Conservation (phyloP, 2,797 vertebrate species). For the Xerus rutilus region DNA sequence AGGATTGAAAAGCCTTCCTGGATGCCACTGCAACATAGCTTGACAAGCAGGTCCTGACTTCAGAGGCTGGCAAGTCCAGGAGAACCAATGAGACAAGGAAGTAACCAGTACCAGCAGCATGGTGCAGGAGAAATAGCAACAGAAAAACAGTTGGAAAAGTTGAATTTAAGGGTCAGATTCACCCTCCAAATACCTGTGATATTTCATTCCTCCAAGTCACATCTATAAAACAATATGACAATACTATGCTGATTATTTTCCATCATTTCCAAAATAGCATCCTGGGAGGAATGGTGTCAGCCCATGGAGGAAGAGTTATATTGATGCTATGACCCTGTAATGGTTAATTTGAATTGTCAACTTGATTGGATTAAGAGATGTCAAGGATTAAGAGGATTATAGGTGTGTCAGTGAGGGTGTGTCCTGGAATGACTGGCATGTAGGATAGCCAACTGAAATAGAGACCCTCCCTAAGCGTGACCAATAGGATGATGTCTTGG, state of each 20-base stretch:
- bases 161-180: not conserved
- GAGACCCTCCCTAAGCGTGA: too few species aligned
- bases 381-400: too few species aligned
- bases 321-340: not conserved
- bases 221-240: not conserved
- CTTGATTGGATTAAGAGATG: too few species aligned
- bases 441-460: too few species aligned
- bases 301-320: not conserved
- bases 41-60: not conserved
- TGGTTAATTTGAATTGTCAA: too few species aligned
- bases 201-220: not conserved
- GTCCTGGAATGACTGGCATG: too few species aligned
- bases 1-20: not conserved
- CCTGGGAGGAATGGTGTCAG: not conserved
- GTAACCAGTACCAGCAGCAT: fast-evolving
- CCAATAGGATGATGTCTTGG: too few species aligned
- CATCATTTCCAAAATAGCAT: not conserved
- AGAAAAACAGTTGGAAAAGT: not conserved
- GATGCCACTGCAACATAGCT: not conserved
- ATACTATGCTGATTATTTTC: not conserved
- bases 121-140: not conserved
- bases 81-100: not conserved
- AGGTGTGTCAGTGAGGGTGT: too few species aligned
- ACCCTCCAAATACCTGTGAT: not conserved
- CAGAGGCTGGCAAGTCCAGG: not conserved